Evolutionary conservation across 2,888 invertebrate species (phyloP).

Genomic region (Drosophila ustulata): DNA sequence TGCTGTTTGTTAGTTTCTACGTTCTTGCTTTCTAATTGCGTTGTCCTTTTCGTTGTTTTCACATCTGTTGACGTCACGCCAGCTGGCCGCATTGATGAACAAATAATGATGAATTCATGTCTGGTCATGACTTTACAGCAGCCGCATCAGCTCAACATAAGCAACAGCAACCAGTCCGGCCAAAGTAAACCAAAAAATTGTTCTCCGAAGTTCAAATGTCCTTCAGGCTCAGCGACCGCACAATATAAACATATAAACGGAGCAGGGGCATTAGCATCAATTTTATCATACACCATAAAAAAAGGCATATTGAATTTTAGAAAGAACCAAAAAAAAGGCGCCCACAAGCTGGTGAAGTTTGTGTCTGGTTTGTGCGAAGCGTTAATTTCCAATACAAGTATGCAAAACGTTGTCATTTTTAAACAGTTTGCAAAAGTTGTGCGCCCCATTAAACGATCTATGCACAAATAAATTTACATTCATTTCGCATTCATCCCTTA

Average conservation of each 20-base stretch:
- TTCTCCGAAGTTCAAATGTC: conserved; percentile 32
- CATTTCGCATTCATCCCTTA: background rate
- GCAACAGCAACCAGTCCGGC: conserved; percentile 4
- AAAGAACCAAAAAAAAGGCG: conserved; percentile 2
- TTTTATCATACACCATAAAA: conserved; percentile 10
- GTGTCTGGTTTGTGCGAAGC: conserved; percentile 11
- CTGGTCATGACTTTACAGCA: conserved; percentile 68
- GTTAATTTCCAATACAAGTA: conserved; percentile 37
- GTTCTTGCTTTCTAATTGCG: conserved; percentile 39
- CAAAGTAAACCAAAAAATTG: conserved; percentile 26
- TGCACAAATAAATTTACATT: conserved; percentile 14
- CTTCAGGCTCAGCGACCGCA: conserved; percentile 19
- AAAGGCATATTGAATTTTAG: conserved; percentile 30
- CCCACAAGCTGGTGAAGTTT: conserved; percentile 25
- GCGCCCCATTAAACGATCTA: background rate
- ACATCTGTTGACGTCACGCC: conserved; percentile 65
- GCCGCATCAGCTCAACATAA: background rate
- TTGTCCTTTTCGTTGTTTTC: conserved; percentile 26
- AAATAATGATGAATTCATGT: conserved; percentile 73
- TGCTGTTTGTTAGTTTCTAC: conserved; percentile 40
- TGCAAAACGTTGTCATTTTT: conserved; percentile 20
- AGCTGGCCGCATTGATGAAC: conserved; percentile 37
- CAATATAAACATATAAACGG: conserved; percentile 1
- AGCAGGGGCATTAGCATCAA: background rate
- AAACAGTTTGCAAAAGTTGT: conserved; percentile 11